These are phyloP conservation scores for Pelobates cultripes DNA, from an alignment of 2,797 vertebrate genomes.

Conservation along the genomic window DNA sequence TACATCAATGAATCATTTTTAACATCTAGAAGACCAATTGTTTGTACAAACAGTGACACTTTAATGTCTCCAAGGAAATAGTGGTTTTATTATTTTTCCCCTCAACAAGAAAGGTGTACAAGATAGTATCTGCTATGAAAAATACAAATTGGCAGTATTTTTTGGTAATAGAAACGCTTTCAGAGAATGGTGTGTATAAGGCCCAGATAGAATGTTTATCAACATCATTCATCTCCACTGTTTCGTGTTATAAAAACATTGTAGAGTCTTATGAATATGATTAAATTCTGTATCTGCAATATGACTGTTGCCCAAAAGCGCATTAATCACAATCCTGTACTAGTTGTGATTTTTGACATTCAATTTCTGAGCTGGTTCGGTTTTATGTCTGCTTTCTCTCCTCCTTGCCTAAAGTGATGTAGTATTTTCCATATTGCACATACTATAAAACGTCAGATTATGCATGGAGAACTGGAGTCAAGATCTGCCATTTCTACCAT, in stretches of 20 bases:
- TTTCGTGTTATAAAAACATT: slow-evolving; percentile 51
- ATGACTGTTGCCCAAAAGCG: slow-evolving; percentile 45
- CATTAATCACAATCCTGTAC: slow-evolving; percentile 55
- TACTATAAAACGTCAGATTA: neutral
- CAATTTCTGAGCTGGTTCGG: slow-evolving; percentile 44
- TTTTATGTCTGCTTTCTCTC: slow-evolving; percentile 25
- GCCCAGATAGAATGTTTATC: slow-evolving; percentile 52
- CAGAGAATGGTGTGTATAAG: slow-evolving; percentile 29
- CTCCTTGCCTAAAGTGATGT: slow-evolving; percentile 28
- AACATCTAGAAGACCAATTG: neutral
- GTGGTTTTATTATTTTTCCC: slow-evolving; percentile 29
- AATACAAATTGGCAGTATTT: slow-evolving; percentile 52
- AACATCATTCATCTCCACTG: slow-evolving; percentile 54
- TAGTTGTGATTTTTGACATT: slow-evolving; percentile 53
- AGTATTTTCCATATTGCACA: slow-evolving; percentile 3
- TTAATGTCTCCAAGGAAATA: slow-evolving; percentile 32
- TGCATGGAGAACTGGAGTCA: too few relatives aligned
- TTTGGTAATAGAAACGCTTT: slow-evolving; percentile 52
- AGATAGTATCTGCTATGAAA: slow-evolving; percentile 49
- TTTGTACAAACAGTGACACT: slow-evolving; percentile 27
- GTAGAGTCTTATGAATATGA: slow-evolving; percentile 54
- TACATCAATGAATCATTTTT: neutral
- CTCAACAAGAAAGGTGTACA: slow-evolving; percentile 24
- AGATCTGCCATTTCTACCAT: too few relatives aligned
- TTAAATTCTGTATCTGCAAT: slow-evolving; percentile 49